Evolutionary conservation across 2,797 vertebrate genomes (phyloP).

Genomic region (Chaenodraco wilsoni): DNA sequence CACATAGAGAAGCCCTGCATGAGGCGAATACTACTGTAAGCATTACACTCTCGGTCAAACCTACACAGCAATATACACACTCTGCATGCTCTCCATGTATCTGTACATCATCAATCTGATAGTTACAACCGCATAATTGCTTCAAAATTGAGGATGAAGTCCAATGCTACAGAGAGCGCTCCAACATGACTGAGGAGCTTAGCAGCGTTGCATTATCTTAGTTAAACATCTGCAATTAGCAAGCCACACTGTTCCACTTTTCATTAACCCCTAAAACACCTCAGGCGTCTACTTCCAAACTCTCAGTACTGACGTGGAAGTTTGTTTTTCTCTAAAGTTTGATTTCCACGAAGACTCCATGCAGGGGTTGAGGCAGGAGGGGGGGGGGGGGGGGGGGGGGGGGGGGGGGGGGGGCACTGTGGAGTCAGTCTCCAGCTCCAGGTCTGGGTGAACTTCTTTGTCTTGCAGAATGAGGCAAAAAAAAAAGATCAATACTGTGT

Average conservation of each 20-base stretch:
- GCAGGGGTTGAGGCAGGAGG: background rate
- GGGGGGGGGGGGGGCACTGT: slow-evolving; percentile 5
- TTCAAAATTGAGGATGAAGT: slow-evolving; percentile 36
- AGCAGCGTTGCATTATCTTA: slow-evolving; percentile 32
- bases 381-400: no score
- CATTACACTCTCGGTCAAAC: background rate
- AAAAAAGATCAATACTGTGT: slow-evolving; percentile 58
- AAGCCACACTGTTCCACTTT: slow-evolving; percentile 37
- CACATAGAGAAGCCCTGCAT: slow-evolving; percentile 20
- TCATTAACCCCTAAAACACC: slow-evolving; percentile 47
- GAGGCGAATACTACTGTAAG: slow-evolving; percentile 8
- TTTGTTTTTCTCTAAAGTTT: slow-evolving; percentile 46
- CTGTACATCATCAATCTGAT: slow-evolving; percentile 7
- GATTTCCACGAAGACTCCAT: slow-evolving; percentile 34
- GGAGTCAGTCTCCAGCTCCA: slow-evolving; percentile 33
- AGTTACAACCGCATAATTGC: slow-evolving; percentile 16
- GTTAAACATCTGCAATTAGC: slow-evolving; percentile 59
- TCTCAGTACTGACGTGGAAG: slow-evolving; percentile 30
- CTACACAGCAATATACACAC: background rate
- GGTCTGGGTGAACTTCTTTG: slow-evolving; percentile 53
- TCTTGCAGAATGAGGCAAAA: slow-evolving; percentile 40
- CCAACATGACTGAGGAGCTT: slow-evolving; percentile 34
- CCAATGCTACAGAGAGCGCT: slow-evolving; percentile 21
- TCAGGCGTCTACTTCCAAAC: slow-evolving; percentile 32
- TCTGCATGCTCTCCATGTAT: background rate